Percentiles rank a stretch among this genome's conserved stretches.
Conservation (phyloP, 2,888 invertebrate species). For the Orthosia gothica region DNA sequence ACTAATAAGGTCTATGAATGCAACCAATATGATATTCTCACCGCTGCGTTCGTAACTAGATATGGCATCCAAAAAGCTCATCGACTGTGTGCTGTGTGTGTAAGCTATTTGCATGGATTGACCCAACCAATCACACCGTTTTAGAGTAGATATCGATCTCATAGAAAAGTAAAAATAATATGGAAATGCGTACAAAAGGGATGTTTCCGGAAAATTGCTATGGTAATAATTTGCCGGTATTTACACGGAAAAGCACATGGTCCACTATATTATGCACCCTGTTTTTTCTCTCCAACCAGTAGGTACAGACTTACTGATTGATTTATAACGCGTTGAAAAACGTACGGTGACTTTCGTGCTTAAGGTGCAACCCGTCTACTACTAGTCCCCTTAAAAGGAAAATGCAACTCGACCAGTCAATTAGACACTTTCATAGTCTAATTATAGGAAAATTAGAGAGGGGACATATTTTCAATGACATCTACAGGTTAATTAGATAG, state of each 20-base stretch:
- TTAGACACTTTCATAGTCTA: slow-evolving; percentile 78
- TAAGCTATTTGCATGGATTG: background rate
- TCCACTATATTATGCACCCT: background rate
- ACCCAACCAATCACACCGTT: background rate
- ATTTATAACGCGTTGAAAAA: slow-evolving; percentile 66
- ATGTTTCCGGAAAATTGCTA: background rate
- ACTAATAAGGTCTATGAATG: slow-evolving; percentile 35
- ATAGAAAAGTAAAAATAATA: background rate
- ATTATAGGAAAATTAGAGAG: slow-evolving; percentile 65
- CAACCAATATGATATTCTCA: slow-evolving; percentile 46
- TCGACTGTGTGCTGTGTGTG: slow-evolving; percentile 14
- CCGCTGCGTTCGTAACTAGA: slow-evolving; percentile 30
- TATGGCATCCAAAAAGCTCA: slow-evolving; percentile 27
- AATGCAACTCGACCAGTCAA: slow-evolving; percentile 72
- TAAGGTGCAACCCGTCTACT: slow-evolving; percentile 58
- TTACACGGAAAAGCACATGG: background rate
- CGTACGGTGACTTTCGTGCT: slow-evolving; percentile 53
- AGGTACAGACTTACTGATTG: slow-evolving; percentile 68
- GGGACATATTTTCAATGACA: slow-evolving; percentile 60
- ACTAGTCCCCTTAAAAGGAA: slow-evolving; percentile 68
- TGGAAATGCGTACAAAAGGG: background rate
- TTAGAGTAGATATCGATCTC: no score
- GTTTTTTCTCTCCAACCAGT: slow-evolving; percentile 15
- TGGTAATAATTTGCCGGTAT: background rate
- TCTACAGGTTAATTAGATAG: slow-evolving; percentile 66